Base-by-base conservation (phyloP, 2,797 vertebrate genomes). In the Cyprinodon diabolis region DNA sequence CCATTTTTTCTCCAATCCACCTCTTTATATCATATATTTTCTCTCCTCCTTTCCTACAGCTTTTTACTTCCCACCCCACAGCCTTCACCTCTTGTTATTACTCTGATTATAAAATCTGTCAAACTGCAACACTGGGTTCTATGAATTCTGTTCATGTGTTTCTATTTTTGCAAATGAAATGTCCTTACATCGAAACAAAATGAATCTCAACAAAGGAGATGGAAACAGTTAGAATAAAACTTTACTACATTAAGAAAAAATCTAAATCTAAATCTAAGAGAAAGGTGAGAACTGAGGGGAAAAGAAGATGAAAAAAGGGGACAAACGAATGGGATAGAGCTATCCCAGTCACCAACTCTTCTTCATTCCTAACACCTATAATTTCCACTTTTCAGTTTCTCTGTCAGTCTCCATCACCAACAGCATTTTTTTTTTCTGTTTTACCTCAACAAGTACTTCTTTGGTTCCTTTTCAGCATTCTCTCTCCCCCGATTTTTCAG, bases 391-490 rank as follows among this genome's bases (percentile, higher is more conserved):
- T 78, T 87, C 84, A 76, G 62, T 84, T 86, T 88, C 52, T 21
- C 68, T 86, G 72, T 87, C 76, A 75, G 79, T 84, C 71, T 84
- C 69, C 75, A 88, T 88, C 86, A 87, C 77, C 76, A 74, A 72
- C 76, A 82, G 58, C 76, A 89, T 89, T 73, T 80, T 82, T 13
- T 81, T 62, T 83, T 66, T 76, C 63, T 71, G 63, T 78, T 81
- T 76, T 75, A 75, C 62, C 69, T 79, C 75, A 81, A 68, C 80
- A 70, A 78, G 76, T 82, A 75, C 70, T 76, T 82, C 75, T 79
- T 75, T 77, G 76, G 77, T 86, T 83, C 75, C 65, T 69, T 76
- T 85, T 88, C 84, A 86, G 87, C 89, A 83, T 88, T 83, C 78
- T 82, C 83, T 85, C 74, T 83, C 81, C 66, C 54, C 79, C 4